A percentile compares a stretch with the other conserved stretches of the same genome.
Evolutionary conservation across 2,888 invertebrate genomes (phyloP).

Genomic region (Oxycera nigricornis): DNA sequence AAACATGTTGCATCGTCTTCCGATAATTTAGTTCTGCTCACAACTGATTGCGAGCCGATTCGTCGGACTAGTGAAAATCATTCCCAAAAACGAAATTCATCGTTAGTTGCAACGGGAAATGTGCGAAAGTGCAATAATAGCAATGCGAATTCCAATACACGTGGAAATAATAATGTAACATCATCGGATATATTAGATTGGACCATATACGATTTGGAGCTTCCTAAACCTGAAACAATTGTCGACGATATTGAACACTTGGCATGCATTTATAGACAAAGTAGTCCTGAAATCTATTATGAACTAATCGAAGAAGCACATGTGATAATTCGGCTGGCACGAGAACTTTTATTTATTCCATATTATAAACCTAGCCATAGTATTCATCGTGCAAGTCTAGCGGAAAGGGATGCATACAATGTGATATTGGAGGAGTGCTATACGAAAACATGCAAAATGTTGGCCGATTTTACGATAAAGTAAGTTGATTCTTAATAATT

Average conservation of each 20-base stretch:
- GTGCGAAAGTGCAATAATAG: background rate
- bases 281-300: conserved; percentile 72
- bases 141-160: background rate
- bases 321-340: conserved; percentile 66
- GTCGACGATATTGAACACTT: conserved; percentile 75
- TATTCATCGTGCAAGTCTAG: background rate
- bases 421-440: conserved; percentile 30
- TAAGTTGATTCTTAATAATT: conserved; percentile 39
- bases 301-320: conserved; percentile 78
- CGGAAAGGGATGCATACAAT: background rate
- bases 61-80: background rate
- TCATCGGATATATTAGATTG: conserved; percentile 60
- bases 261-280: conserved; percentile 69
- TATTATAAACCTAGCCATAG: background rate
- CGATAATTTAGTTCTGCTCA: conserved; percentile 64
- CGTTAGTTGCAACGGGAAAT: background rate
- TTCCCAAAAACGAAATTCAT: background rate
- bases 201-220: conserved; percentile 76
- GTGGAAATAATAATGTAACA: background rate
- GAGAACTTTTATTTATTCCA: conserved; percentile 17
- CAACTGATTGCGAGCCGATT: conserved; percentile 3
- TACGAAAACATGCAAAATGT: conserved; percentile 55
- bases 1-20: conserved; percentile 56
- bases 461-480: conserved; percentile 60
- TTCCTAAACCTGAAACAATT: conserved; percentile 70